Percentiles rank a stretch among this genome's conserved stretches.
Conservation (phyloP, 2,888 invertebrate genomes). For the Hipparchia sbordonii region DNA sequence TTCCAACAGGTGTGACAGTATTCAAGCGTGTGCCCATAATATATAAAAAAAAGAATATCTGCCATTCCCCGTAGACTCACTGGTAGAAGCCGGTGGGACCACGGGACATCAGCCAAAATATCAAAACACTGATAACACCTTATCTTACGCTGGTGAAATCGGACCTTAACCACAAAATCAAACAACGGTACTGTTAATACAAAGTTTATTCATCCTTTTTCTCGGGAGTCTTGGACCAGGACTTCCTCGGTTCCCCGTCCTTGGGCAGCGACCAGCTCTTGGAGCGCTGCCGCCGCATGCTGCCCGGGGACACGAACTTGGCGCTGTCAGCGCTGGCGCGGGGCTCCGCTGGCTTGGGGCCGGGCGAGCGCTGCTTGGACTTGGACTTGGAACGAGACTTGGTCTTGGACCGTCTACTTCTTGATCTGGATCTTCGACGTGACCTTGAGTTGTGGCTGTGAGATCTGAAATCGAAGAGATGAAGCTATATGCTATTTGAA, state of each 20-base stretch:
- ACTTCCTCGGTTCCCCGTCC: conserved; percentile 69
- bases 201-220: conserved; percentile 38
- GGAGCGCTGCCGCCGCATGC: conserved; percentile 61
- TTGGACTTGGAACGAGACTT: conserved; percentile 50
- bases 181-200: neutral
- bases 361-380: conserved; percentile 45
- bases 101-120: too few species aligned
- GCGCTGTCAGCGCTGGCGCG: conserved; percentile 26
- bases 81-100: too few species aligned
- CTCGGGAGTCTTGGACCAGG: conserved; percentile 81
- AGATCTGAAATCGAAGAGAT: conserved; percentile 52
- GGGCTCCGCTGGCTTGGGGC: conserved; percentile 25
- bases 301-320: conserved; percentile 19
- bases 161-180: neutral
- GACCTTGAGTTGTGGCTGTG: conserved; percentile 61
- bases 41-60: too few species aligned
- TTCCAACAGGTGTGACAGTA: too few species aligned
- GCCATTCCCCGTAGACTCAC: too few species aligned
- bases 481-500: too few species aligned
- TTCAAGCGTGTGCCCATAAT: too few species aligned
- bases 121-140: too few species aligned
- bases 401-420: conserved; percentile 47
- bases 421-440: conserved; percentile 55
- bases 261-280: conserved; percentile 85
- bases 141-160: too few species aligned